A percentile compares a stretch with the other conserved stretches of the same genome.
Conservation (phyloP, 1,140 invertebrate species). For the Hyles euphorbiae region DNA sequence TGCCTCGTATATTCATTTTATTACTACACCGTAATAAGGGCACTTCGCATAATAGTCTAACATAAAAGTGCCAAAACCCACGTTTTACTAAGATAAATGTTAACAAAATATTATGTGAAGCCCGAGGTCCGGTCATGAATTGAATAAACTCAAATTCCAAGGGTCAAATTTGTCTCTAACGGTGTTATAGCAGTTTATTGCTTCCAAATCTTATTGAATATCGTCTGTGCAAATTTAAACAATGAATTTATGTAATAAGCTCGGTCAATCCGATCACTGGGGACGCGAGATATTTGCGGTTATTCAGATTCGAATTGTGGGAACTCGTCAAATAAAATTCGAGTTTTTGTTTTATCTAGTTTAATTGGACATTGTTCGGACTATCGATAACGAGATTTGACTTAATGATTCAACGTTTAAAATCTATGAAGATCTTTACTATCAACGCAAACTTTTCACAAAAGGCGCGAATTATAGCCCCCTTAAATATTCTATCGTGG, state of each 20-base stretch:
- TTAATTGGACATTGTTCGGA: too few relatives aligned
- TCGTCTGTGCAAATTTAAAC: slow-evolving; percentile 9
- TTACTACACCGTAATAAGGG: not conserved
- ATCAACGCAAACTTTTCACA: too few relatives aligned
- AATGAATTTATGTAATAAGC: slow-evolving; percentile 5
- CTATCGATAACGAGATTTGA: too few relatives aligned
- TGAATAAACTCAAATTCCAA: slow-evolving; percentile 1
- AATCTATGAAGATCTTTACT: too few relatives aligned
- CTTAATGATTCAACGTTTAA: too few relatives aligned
- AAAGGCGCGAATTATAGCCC: too few relatives aligned
- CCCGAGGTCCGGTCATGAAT: not conserved
- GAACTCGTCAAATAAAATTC: too few relatives aligned
- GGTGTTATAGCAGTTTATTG: slow-evolving; percentile 15
- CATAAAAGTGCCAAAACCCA: too few relatives aligned
- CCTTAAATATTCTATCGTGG: too few relatives aligned
- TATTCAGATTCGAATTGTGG: not conserved
- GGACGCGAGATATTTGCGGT: slow-evolving; percentile 1
- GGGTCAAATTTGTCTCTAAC: slow-evolving; percentile 15
- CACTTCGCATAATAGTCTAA: too few relatives aligned
- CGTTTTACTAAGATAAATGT: not conserved
- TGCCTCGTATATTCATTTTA: slow-evolving; percentile 3
- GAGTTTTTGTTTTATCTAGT: too few relatives aligned
- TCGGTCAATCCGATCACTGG: slow-evolving; percentile 7
- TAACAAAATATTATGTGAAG: not conserved
- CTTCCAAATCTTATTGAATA: slow-evolving; percentile 22